These are phyloP conservation scores for Harpagifer antarcticus DNA, from an alignment of 2,797 vertebrate species.

Conservation along the genomic window DNA sequence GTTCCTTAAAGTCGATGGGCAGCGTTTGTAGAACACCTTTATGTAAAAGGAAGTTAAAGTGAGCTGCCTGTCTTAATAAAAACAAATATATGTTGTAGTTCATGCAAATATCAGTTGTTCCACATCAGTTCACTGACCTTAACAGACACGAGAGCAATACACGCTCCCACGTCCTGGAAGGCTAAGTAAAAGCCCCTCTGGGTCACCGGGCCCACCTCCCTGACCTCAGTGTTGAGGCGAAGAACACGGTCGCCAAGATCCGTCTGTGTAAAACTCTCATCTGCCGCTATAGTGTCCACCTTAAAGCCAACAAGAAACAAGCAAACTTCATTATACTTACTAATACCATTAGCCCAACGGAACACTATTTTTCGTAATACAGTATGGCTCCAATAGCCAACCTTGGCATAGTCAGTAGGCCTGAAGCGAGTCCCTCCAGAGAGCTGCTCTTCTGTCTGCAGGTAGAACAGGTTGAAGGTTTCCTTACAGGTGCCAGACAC, in stretches of 20 bases:
- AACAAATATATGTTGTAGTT: background rate
- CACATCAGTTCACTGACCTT: constrained; percentile 66
- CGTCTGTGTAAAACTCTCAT: constrained; percentile 98
- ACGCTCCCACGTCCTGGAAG: constrained; percentile 99
- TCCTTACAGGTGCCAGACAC: constrained; percentile 98
- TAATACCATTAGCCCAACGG: background rate
- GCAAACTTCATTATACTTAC: background rate
- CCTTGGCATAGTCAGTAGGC: constrained; percentile 92
- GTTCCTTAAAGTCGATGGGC: constrained; percentile 93
- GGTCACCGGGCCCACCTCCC: constrained; percentile 94
- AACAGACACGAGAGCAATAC: constrained; percentile 96
- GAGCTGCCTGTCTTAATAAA: background rate
- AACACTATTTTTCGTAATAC: background rate
- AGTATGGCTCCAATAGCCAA: constrained; percentile 7
- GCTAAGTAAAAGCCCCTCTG: constrained; percentile 96
- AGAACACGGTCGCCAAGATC: constrained; percentile 97
- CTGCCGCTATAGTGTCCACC: constrained; percentile 98
- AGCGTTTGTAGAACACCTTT: constrained; percentile 97
- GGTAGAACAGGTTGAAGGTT: constrained; percentile 97
- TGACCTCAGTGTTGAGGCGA: constrained; percentile 96
- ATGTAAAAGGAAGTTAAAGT: background rate
- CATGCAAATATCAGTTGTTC: constrained; percentile 11
- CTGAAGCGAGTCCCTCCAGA: constrained; percentile 90
- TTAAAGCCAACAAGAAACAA: constrained; percentile 40
- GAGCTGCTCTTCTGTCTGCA: constrained; percentile 92